Evolutionary conservation across 2,888 invertebrate species (phyloP).

Genomic region (Onchidella celtica): DNA sequence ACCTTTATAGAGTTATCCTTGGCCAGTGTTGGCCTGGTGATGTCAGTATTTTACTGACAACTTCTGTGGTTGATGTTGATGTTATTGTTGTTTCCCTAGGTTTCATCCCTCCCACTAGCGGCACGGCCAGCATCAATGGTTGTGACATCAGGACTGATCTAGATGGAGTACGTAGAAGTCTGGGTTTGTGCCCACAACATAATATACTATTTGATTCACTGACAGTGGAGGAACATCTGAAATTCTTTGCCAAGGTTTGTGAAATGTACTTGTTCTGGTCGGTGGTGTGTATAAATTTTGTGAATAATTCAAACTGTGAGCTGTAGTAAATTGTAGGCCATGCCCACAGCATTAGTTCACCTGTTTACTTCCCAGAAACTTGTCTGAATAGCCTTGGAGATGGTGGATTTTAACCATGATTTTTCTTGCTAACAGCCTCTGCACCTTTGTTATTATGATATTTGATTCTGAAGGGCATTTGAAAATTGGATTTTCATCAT

Average conservation of each 20-base stretch:
- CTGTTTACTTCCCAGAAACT: no score
- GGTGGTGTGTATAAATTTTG: no score
- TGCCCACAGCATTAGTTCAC: no score
- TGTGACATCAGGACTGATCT: conserved; percentile 86
- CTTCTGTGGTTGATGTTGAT: not conserved
- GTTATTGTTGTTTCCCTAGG: conserved; percentile 57
- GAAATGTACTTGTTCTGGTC: no score
- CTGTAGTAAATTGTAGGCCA: no score
- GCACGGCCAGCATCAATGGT: conserved; percentile 86
- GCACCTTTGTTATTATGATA: no score
- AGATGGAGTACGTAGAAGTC: conserved; percentile 84
- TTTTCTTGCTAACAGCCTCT: no score
- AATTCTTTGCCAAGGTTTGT: conserved; percentile 87
- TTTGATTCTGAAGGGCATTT: no score
- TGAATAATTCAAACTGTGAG: no score
- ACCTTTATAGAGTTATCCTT: not conserved
- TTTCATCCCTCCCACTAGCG: conserved; percentile 79
- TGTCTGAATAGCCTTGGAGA: no score
- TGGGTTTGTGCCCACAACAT: conserved; percentile 93
- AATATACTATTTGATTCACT: conserved; percentile 91
- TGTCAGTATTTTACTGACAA: not conserved
- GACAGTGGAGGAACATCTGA: conserved; percentile 89
- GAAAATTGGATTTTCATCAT: no score
- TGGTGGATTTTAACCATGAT: no score
- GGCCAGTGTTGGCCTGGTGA: not conserved